These are phyloP conservation scores for Arenicola marina DNA, from an alignment of 2,888 invertebrate species.

Conservation along the genomic window DNA sequence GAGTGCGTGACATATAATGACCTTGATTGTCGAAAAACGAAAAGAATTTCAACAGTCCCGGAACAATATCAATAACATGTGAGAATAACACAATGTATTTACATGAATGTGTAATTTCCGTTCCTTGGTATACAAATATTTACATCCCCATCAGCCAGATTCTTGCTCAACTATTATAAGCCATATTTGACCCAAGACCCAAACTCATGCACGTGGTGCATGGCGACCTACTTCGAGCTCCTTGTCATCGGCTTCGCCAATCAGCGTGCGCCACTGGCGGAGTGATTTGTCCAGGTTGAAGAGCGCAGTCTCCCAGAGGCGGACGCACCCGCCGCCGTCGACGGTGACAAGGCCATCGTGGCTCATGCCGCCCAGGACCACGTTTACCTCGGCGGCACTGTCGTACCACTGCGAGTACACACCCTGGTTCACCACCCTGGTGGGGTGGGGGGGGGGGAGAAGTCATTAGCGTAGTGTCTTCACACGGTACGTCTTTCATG, in stretches of 20 bases:
- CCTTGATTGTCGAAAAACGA: neutral
- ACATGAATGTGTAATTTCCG: too few relatives aligned
- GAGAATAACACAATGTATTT: neutral
- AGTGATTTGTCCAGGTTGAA: constrained; percentile 62
- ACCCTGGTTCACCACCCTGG: constrained; percentile 43
- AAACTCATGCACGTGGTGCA: too few relatives aligned
- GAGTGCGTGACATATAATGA: neutral
- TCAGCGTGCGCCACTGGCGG: constrained; percentile 63
- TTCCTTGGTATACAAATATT: too few relatives aligned
- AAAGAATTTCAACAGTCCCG: neutral
- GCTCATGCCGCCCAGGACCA: constrained; percentile 62
- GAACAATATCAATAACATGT: neutral
- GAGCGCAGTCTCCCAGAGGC: constrained; percentile 66
- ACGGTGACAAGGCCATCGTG: constrained; percentile 66
- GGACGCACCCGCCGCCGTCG: constrained; percentile 66
- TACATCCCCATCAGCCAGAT: neutral
- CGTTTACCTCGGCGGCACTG: constrained; percentile 58
- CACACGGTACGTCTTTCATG: neutral
- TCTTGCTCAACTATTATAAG: neutral
- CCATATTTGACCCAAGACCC: too few relatives aligned
- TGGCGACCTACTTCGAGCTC: constrained; percentile 46
- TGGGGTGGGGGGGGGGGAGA: neutral
- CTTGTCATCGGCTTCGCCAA: constrained; percentile 56
- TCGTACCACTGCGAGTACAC: constrained; percentile 64
- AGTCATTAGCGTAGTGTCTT: neutral